phyloP scores from a whole-genome alignment of 2,888 invertebrate genomes.

The Protonemura montana region DNA sequence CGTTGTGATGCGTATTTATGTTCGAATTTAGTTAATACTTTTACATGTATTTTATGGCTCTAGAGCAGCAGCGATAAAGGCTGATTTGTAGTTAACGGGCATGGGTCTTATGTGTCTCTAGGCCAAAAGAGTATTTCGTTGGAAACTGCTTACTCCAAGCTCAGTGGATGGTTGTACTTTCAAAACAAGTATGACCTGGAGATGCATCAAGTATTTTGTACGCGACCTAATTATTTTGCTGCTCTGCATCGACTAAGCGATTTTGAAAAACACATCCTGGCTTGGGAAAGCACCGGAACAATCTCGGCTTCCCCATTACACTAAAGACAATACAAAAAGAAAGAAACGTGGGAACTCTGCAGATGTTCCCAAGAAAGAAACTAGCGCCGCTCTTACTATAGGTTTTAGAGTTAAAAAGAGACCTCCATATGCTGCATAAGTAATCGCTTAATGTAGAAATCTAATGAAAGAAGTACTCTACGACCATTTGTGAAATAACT shows the following conservation, averaged over 20 bases:
- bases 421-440: too few relatives aligned
- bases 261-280: not conserved
- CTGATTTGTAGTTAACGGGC: too few relatives aligned
- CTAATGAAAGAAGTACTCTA: too few relatives aligned
- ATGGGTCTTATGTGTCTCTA: too few relatives aligned
- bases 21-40: not conserved
- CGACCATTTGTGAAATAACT: too few relatives aligned
- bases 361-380: not conserved
- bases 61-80: not conserved
- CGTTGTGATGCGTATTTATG: not conserved
- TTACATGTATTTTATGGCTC: not conserved
- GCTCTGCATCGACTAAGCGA: not conserved
- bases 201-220: too few relatives aligned
- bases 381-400: not conserved
- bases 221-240: not conserved
- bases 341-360: not conserved
- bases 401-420: too few relatives aligned
- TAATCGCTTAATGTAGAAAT: too few relatives aligned
- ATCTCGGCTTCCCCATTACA: not conserved
- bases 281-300: not conserved
- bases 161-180: too few relatives aligned
- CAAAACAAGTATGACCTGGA: too few relatives aligned
- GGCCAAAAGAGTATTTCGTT: too few relatives aligned
- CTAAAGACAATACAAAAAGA: not conserved
- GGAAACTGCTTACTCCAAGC: too few relatives aligned